These are phyloP conservation scores for Chymomyza procnemis DNA, from an alignment of 2,888 invertebrate genomes.

Conservation along the genomic window DNA sequence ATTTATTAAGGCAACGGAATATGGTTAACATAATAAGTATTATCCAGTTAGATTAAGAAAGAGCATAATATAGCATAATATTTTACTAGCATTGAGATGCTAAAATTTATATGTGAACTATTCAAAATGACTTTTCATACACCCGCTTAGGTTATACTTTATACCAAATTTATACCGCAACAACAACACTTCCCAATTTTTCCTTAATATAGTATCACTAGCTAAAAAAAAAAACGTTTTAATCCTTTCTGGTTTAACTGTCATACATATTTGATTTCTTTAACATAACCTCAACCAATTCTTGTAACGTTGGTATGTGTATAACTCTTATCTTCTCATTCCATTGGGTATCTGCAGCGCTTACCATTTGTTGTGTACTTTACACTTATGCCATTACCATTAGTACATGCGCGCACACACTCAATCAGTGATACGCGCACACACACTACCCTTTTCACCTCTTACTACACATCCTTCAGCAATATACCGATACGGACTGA, in stretches of 20 bases:
- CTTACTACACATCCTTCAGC: constrained; percentile 5
- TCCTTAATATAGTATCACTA: too few species aligned
- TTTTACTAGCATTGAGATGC: too few species aligned
- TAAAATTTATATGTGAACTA: too few species aligned
- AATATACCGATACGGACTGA: constrained; percentile 56
- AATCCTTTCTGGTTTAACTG: neutral
- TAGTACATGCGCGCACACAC: constrained; percentile 30
- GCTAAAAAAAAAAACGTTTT: too few species aligned
- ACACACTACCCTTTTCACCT: neutral
- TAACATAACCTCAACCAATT: neutral
- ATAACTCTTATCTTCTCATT: neutral
- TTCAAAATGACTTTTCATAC: too few species aligned
- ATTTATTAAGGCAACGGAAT: neutral
- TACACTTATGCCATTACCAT: constrained; percentile 65
- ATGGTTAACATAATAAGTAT: neutral
- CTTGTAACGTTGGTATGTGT: neutral
- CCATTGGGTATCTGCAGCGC: neutral
- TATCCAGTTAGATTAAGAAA: neutral
- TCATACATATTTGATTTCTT: neutral
- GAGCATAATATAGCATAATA: too few species aligned
- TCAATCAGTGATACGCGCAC: neutral
- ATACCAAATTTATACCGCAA: too few species aligned
- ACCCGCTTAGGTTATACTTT: too few species aligned
- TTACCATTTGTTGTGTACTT: constrained; percentile 51
- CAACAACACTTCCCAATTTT: too few species aligned